Evolutionary conservation across 2,888 invertebrate species (phyloP), one percentile per base, ranked within the genome.

Genomic region (Magallana nippona): DNA sequence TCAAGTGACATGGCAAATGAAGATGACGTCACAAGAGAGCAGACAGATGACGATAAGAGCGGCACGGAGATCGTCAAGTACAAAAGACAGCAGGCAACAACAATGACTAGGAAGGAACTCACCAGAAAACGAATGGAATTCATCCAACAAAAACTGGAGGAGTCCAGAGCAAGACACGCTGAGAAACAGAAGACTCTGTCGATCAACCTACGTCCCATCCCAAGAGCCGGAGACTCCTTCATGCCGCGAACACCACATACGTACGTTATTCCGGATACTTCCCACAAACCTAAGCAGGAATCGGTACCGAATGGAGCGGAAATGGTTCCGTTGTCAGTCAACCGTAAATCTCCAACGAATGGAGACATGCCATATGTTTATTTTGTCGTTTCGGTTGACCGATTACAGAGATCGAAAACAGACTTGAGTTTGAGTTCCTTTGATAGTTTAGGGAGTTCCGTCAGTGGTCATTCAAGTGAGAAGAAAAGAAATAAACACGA

Each of bases 381-480:
- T 80, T 90, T 88, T 86, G 90, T 90, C 22, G 89, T 90, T 15
- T 85, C 89, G n/a, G 86, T 85, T 5, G 85, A 88, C 15, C 84
- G 78, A 32, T n/a, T 79, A 27, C 57, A 81, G 17, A 83, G 79
- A 11, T 81, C 86, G 17, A 81, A 85, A 13, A 71, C 19, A 17
- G 78, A 81, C 11, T 81, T 84, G 11, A 56, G 56, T 57, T 79
- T 56, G 79, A 79, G 57, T 27, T 79, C 79, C 15, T 27, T n/a
- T 17, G 62, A 63, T 13, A 19, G 62, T 19, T 55, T 63, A 13
- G 82, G 55, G 11, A 82, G 71, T 32, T 82, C 60, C 15, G 79
- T n/a, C 15, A 57, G 80, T 79, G 22, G 22, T 3, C 10, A 79
- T 62, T 77, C 44, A 13, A 22, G 63, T 80, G 55, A 56, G 15